Evolutionary conservation across 64 coral and sea anemone genomes (phyloP).

Genomic region (Stylophora pistillata): DNA sequence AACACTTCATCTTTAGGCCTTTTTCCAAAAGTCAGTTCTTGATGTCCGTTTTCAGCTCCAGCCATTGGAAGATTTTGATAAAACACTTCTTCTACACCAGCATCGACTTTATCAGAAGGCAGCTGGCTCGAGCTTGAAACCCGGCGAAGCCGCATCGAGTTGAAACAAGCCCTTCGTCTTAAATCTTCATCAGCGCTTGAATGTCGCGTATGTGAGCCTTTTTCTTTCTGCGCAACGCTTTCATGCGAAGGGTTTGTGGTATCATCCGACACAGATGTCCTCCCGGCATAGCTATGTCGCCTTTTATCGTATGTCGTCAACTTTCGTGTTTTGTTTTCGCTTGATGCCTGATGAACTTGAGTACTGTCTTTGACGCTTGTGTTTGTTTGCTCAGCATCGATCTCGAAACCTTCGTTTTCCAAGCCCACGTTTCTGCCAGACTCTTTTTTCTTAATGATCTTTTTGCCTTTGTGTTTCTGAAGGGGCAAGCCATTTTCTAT

Average conservation of each 20-base stretch:
- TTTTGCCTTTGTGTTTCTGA: neutral
- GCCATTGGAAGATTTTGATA: neutral
- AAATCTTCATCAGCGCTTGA: constrained; percentile 47
- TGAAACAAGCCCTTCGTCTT: constrained; percentile 49
- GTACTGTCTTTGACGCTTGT: neutral
- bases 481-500: neutral
- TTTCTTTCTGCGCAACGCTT: neutral
- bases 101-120: neutral
- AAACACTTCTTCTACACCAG: neutral
- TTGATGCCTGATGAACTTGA: neutral
- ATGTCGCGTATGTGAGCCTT: neutral
- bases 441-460: constrained; percentile 8
- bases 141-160: constrained; percentile 35
- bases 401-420: constrained; percentile 35
- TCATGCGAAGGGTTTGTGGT: neutral
- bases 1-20: neutral
- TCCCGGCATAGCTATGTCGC: neutral
- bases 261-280: neutral
- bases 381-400: neutral
- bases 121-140: constrained; percentile 23
- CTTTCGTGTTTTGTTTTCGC: neutral
- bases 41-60: neutral
- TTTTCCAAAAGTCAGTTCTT: neutral
- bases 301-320: neutral
- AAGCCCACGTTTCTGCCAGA: neutral